Conservation (phyloP, 2,888 invertebrate species). For the Trissonchulus sp. region DNA sequence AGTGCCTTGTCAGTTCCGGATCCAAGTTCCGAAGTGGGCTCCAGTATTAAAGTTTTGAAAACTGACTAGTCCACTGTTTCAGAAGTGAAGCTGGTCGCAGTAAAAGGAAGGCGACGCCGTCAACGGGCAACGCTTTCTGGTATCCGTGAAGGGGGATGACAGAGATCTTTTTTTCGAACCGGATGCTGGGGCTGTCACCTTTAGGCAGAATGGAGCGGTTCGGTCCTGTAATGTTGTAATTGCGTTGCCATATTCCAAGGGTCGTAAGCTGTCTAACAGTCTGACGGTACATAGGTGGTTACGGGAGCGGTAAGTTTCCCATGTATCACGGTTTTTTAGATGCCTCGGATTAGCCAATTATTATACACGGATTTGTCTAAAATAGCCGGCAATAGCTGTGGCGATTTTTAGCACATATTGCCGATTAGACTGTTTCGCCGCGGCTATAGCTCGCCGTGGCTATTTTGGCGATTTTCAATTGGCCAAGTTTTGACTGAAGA, state of each 20-base stretch:
- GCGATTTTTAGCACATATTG: no score
- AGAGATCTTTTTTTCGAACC: background rate
- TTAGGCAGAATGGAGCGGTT: background rate
- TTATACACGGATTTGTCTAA: no score
- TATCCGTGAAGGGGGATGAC: background rate
- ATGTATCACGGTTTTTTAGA: no score
- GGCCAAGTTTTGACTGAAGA: no score
- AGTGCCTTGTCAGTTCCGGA: background rate
- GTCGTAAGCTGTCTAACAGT: no score
- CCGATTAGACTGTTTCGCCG: no score
- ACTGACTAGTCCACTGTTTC: background rate
- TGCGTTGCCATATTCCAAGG: background rate
- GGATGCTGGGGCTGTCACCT: background rate
- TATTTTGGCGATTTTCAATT: no score
- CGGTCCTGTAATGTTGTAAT: background rate
- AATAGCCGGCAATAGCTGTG: no score
- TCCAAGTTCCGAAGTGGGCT: background rate
- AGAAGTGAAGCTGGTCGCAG: background rate
- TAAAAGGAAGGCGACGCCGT: background rate
- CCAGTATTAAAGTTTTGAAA: background rate
- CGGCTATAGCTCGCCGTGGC: no score
- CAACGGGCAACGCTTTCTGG: background rate
- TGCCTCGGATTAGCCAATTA: no score
- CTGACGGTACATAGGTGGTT: no score
- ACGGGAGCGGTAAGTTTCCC: no score